Base-by-base conservation (phyloP, 2,888 invertebrate species). In the Pharmacophagus antenor region DNA sequence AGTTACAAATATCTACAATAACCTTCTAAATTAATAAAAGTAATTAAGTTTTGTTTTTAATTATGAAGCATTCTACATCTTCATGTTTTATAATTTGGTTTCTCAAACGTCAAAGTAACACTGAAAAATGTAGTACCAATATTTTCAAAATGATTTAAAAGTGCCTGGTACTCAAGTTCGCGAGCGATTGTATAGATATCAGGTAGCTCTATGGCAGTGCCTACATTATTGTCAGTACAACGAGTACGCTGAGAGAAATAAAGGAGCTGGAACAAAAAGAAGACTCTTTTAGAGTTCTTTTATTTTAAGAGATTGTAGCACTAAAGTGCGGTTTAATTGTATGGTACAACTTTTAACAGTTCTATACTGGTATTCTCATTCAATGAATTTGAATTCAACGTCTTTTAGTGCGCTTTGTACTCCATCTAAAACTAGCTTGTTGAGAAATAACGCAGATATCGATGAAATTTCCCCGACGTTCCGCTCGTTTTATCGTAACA, bases 301-400 rank as follows among this genome's bases (percentile, higher is more conserved):
- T 61, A 56, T 61, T 88, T 82, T 76, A 83, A 84, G 82, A 83
- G 82, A 85, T 83, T 86, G 85, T 81, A 82, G 79, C 82, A 77
- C 78, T 82, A 85, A 85, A 88, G 83, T 86, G 87, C 74, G 84
- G 83, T 88, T 87, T 88, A 88, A 88, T 88, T 88, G 85, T 82
- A 82, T 78, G 77, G 77, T 78, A 74, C 78, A 82, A 87, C 79
- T 83, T 81, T 78, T 74, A 56, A 77, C 80, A 78, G 74, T 73
- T 76, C 69, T 68, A 67, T 71, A 75, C 72, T 82, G 82, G 79
- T 81, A 82, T 84, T 84, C 84, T 75, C 77, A 75, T 79, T 80
- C 82, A 74, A 82, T 84, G 78, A 84, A 85, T 84, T 82, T 79
- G 79, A 80, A 81, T 80, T 79, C 77, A 75, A 77, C 80, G 80